A percentile compares a stretch with the other conserved stretches of the same genome.
Evolutionary conservation across 2,888 invertebrate genomes (phyloP).

Genomic region (Hyppa rectilinea): DNA sequence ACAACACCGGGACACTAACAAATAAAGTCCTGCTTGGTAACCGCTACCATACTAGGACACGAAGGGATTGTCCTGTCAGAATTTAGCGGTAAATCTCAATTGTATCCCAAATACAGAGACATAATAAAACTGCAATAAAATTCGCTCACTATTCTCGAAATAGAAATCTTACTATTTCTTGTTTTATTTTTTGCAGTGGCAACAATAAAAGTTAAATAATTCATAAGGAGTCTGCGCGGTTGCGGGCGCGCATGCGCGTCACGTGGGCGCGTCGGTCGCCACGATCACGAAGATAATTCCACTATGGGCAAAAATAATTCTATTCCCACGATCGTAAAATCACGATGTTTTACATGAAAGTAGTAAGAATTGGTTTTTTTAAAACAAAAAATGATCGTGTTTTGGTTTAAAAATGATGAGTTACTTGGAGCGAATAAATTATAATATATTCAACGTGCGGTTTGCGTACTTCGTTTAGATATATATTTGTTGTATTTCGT

Average conservation of each 20-base stretch:
- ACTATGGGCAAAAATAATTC: slow-evolving; percentile 82
- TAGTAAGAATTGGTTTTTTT: slow-evolving; percentile 57
- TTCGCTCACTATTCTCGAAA: slow-evolving; percentile 85
- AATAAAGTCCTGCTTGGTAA: slow-evolving; percentile 59
- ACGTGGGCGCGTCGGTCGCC: slow-evolving; percentile 80
- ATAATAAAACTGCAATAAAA: slow-evolving; percentile 85
- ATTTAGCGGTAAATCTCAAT: slow-evolving; percentile 74
- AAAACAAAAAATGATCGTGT: slow-evolving; percentile 22
- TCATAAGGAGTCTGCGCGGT: slow-evolving; percentile 81
- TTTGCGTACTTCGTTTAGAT: too few species aligned
- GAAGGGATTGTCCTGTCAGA: slow-evolving; percentile 67
- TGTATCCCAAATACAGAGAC: slow-evolving; percentile 84
- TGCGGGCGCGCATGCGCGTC: slow-evolving; percentile 80
- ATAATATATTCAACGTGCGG: not conserved
- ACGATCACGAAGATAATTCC: slow-evolving; percentile 81
- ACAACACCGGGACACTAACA: slow-evolving; percentile 47
- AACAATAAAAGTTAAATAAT: slow-evolving; percentile 90
- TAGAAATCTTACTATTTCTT: slow-evolving; percentile 81
- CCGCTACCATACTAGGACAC: slow-evolving; percentile 57
- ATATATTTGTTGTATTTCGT: not conserved
- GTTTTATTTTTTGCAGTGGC: slow-evolving; percentile 82
- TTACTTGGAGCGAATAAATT: not conserved
- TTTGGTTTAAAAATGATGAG: slow-evolving; percentile 12
- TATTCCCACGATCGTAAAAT: slow-evolving; percentile 88
- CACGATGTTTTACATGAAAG: slow-evolving; percentile 82